Conservation (phyloP, 2,797 vertebrate genomes). For the Sphaeramia orbicularis region DNA sequence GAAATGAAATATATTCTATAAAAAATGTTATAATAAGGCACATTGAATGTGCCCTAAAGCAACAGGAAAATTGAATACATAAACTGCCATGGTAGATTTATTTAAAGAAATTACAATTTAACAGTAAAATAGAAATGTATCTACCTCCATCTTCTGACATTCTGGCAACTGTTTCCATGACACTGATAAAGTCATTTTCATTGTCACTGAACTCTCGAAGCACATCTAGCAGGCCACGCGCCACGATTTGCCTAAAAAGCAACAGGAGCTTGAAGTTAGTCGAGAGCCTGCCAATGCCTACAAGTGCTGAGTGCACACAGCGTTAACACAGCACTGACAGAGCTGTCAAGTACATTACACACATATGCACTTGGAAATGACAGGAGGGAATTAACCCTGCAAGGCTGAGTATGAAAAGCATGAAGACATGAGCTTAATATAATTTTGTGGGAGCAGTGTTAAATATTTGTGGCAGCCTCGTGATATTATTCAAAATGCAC, state of each 20-base stretch:
- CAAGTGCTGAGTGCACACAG: slow-evolving; percentile 36
- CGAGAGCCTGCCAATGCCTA: slow-evolving; percentile 69
- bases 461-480: slow-evolving; percentile 17
- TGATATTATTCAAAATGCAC: slow-evolving; percentile 9
- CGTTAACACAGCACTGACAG: slow-evolving; percentile 41
- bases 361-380: slow-evolving; percentile 33
- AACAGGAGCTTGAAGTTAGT: slow-evolving; percentile 68
- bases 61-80: background rate
- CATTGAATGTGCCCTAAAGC: background rate
- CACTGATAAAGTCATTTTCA: slow-evolving; percentile 92
- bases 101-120: background rate
- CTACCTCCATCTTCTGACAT: slow-evolving; percentile 95
- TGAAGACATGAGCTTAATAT: slow-evolving; percentile 21
- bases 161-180: slow-evolving; percentile 91
- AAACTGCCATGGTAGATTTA: background rate
- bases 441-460: slow-evolving; percentile 13
- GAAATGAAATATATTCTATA: background rate
- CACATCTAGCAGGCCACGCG: slow-evolving; percentile 90
- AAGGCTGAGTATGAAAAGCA: slow-evolving; percentile 49
- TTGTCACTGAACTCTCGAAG: slow-evolving; percentile 92
- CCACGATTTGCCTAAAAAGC: slow-evolving; percentile 90
- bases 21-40: background rate
- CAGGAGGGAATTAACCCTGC: slow-evolving; percentile 33
- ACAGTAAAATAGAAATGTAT: slow-evolving; percentile 44
- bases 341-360: slow-evolving; percentile 53